Base-by-base conservation (phyloP, 2,797 vertebrate species). In the Geotrypetes seraphini region DNA sequence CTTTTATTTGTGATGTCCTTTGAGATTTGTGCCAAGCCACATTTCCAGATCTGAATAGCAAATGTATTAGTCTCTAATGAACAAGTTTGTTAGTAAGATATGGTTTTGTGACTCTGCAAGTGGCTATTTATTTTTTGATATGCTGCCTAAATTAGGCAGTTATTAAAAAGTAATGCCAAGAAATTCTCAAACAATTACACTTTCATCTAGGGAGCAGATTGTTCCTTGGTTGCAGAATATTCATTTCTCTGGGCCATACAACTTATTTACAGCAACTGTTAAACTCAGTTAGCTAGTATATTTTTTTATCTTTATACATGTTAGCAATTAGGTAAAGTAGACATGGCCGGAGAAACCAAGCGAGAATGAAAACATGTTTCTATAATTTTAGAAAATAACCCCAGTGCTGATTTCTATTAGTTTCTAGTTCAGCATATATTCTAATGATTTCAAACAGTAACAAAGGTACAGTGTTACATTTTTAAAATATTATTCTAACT, bases 101-200 rank as follows among this genome's bases (percentile, higher is more conserved):
- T 25, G 49, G 23, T 33, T 57, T 50, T 53, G 31, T 39, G 22
- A 46, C 28, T 63, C 50, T 46, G 24, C 3, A 18, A 57, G 35
- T 2, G 45, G n/a, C n/a, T n/a, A n/a, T n/a, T n/a, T n/a, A n/a
- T n/a, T 54, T 29, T 30, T 63, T 60, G 38, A 57, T 37, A 36
- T 33, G 52, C 29, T 47, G 12, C 34, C 31, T 42, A 57, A 61
- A 60, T 71, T 59, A 63, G 22, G 32, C 6, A 60, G 13, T 33
- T 54, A 61, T 67, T 64, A 63, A 60, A 71, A 61, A 48, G 20
- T 48, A 73, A 54, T 50, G 37, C 2, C 13, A 49, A 29, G 25
- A 30, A 16, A 59, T 57, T 57, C 64, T 59, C 20, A 35, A 53
- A 41, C 19, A 57, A 45, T 62, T 60, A 57, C 19, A 36, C 10